Percentiles rank a stretch among this genome's conserved stretches.
Evolutionary conservation across 2,797 vertebrate genomes (phyloP).

Genomic region (Enteromius viviparus): DNA sequence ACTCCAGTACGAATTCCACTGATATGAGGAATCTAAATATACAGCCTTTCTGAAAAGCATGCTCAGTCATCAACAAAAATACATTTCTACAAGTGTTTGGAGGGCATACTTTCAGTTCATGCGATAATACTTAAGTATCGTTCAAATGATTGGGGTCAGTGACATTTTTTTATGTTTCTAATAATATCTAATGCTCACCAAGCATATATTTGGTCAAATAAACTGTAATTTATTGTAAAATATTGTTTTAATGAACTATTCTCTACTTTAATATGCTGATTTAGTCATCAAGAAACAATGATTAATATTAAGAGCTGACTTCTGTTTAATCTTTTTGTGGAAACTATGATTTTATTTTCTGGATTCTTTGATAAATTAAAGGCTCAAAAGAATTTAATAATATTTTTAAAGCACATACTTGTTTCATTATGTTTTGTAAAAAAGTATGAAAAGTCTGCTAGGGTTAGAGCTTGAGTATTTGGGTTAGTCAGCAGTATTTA

Average conservation of each 20-base stretch:
- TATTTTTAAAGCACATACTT: background rate
- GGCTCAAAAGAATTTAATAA: background rate
- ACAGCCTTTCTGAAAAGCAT: constrained; percentile 3
- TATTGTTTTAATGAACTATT: background rate
- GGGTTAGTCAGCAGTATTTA: background rate
- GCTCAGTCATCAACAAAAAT: constrained; percentile 20
- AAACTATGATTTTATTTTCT: background rate
- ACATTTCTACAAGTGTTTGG: constrained; percentile 17
- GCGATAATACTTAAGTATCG: background rate
- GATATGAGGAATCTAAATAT: constrained; percentile 31
- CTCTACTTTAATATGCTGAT: background rate
- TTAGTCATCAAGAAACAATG: background rate
- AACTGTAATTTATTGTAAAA: background rate
- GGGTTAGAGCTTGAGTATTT: background rate
- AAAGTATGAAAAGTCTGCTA: background rate
- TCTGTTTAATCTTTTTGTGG: background rate
- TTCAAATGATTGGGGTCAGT: background rate
- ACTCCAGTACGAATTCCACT: constrained; percentile 28
- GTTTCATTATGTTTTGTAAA: background rate
- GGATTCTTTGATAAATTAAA: background rate
- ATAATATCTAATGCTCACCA: background rate
- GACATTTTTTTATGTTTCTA: background rate
- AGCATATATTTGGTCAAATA: background rate
- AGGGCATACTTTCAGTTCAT: background rate
- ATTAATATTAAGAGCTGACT: background rate